Conservation (phyloP, 2,113 vertebrate genomes). For the Atractosteus spatula region DNA sequence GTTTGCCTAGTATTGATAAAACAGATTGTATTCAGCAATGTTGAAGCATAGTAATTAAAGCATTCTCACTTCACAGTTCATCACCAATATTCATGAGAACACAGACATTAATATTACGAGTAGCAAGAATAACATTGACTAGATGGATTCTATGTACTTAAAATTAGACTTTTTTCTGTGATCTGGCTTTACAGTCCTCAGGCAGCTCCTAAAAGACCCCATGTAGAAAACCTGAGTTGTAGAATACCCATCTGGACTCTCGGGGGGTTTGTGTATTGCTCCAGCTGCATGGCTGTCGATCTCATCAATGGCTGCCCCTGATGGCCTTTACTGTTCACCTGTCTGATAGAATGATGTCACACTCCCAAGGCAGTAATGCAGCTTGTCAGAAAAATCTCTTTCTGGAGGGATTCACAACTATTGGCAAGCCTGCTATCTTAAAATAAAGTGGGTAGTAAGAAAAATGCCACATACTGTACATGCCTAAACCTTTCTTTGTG, state of each 20-base stretch:
- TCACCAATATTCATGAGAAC: too few relatives aligned
- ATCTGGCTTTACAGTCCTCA: neutral
- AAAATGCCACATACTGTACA: too few relatives aligned
- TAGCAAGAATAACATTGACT: too few relatives aligned
- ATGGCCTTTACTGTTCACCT: constrained; percentile 20
- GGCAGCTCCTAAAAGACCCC: neutral
- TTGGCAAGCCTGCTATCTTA: too few relatives aligned
- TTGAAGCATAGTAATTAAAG: too few relatives aligned
- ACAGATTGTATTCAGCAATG: too few relatives aligned
- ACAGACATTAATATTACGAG: too few relatives aligned
- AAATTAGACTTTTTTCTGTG: neutral
- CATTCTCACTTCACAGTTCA: too few relatives aligned
- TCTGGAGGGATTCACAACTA: neutral
- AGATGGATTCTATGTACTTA: neutral
- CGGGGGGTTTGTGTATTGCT: neutral
- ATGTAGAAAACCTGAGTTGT: too few relatives aligned
- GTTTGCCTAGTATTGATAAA: too few relatives aligned
- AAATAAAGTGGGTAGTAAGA: too few relatives aligned
- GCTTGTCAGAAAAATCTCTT: constrained; percentile 13
- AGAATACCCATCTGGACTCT: neutral
- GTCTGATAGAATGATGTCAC: neutral
- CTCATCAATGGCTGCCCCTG: constrained; percentile 6
- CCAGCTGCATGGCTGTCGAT: neutral
- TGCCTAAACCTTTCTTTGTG: too few relatives aligned
- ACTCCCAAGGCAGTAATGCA: constrained; percentile 32